These are phyloP conservation scores for Nebria brevicollis DNA, from an alignment of 2,888 invertebrate species.

Conservation along the genomic window DNA sequence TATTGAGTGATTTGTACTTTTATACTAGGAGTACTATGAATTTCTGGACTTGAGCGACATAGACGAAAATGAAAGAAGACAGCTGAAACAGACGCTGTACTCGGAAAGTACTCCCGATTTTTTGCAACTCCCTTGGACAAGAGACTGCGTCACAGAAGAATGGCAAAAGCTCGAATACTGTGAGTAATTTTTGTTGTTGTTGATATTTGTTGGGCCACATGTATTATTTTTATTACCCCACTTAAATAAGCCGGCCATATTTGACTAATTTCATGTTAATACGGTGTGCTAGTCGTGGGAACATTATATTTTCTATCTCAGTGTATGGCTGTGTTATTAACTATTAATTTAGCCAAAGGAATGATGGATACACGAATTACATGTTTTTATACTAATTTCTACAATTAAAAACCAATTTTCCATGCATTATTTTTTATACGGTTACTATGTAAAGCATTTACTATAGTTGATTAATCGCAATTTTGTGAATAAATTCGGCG, in stretches of 20 bases:
- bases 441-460: too few relatives aligned
- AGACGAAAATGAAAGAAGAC: conserved; percentile 71
- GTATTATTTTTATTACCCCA: conserved; percentile 45
- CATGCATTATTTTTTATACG: too few relatives aligned
- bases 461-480: too few relatives aligned
- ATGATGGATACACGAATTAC: conserved; percentile 37
- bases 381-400: too few relatives aligned
- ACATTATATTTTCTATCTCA: conserved; percentile 43
- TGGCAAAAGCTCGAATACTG: conserved; percentile 39
- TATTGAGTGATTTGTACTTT: background rate
- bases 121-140: conserved; percentile 45
- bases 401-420: too few relatives aligned
- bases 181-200: conserved; percentile 16
- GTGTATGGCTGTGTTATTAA: conserved; percentile 40
- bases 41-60: conserved; percentile 80
- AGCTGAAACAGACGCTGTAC: conserved; percentile 38
- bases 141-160: conserved; percentile 35
- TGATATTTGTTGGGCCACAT: background rate
- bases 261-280: conserved; percentile 32
- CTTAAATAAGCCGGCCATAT: conserved; percentile 49
- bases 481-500: too few relatives aligned
- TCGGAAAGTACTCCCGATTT: conserved; percentile 44
- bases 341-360: conserved; percentile 44
- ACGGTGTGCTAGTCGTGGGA: conserved; percentile 49
- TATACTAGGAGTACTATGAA: conserved; percentile 60